Conservation (phyloP, 2,888 invertebrate species). For the Phytoseiulus persimilis region DNA sequence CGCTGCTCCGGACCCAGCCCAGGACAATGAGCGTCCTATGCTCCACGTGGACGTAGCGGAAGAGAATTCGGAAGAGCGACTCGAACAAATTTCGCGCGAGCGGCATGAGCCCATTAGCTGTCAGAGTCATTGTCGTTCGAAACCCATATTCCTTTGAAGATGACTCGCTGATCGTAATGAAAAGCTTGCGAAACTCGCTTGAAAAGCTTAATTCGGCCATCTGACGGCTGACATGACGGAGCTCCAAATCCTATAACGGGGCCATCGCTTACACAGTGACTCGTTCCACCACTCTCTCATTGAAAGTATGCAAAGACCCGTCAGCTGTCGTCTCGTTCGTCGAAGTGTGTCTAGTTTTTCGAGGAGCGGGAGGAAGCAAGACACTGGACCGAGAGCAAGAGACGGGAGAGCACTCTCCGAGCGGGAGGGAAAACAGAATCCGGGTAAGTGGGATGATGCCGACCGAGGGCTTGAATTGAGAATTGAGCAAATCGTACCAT, state of each 20-base stretch:
- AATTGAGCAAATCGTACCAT: background rate
- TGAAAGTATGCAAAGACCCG: background rate
- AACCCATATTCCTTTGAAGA: background rate
- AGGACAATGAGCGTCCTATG: no score
- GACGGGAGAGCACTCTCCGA: background rate
- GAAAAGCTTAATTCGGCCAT: background rate
- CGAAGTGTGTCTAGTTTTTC: background rate
- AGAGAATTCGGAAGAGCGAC: no score
- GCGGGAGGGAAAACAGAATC: background rate
- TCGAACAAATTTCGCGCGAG: no score
- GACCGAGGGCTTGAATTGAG: background rate
- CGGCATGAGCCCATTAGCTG: no score
- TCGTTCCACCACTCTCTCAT: background rate
- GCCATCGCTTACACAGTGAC: background rate
- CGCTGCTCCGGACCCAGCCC: no score
- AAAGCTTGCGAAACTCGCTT: background rate
- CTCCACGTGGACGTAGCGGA: no score
- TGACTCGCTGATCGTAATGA: background rate
- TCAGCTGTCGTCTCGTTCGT: background rate
- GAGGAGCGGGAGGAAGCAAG: background rate
- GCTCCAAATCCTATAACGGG: background rate
- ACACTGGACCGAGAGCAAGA: background rate
- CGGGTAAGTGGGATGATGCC: background rate
- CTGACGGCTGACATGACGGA: background rate
- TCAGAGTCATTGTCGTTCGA: no score